Evolutionary conservation across 2,888 invertebrate genomes (phyloP), one percentile per base, ranked within the genome.

Genomic region (Xestia xanthographa): DNA sequence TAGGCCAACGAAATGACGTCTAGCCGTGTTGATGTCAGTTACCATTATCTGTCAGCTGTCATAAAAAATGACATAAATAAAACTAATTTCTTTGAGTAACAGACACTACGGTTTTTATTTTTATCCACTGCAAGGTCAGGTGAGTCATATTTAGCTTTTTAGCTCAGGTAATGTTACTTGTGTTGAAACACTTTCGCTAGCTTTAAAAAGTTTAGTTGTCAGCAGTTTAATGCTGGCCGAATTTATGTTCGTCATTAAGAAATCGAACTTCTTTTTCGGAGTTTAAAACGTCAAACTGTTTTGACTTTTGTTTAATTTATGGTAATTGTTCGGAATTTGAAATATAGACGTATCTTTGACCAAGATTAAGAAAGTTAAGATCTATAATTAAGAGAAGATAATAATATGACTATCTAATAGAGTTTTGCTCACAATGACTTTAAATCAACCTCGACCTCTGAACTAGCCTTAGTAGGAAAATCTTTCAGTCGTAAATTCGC

Each of bases 31-130:
- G 66, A 76, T 75, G 84, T 86, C 84, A 84, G 77, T 79, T 75
- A 79, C 71, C 79, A 73, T 76, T 83, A 74, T 77, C 76, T 82
- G 82, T 81, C 86, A 68, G 41, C 77, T 87, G 87, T 87, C 87
- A 86, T 82, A 83, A 82, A 72, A 78, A 74, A 75, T 81, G 76
- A 87, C 86, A 88, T 80, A 88, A 86, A 87, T 82, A 81, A 82
- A 80, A 81, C 70, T 80, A 80, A 87, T 88, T 87, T 84, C 74
- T 86, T 78, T 67, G 70, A 80, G 80, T 77, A 75, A 71, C 66
- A 77, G 65, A 73, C 77, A 81, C 67, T 77, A 82, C 45, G 41
- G 75, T 66, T 78, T 84, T 77, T 86, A 87, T 88, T 84, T 87
- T 72, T 72, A 78, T 74, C 41, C 45, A 38, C 67, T 50, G 79